Conservation (phyloP, 2,888 invertebrate species). For the Diaprepes abbreviatus region DNA sequence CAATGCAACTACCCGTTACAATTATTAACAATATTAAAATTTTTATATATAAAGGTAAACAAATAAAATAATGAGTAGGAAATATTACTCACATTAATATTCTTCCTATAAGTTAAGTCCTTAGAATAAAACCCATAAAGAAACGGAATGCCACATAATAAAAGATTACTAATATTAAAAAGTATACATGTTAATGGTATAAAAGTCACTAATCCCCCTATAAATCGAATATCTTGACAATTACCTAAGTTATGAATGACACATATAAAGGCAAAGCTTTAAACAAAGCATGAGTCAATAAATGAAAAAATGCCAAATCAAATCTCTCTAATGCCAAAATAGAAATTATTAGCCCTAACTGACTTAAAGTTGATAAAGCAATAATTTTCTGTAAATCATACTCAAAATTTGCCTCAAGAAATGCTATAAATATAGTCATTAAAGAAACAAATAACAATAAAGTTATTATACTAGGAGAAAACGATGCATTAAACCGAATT, state of each 20-base stretch:
- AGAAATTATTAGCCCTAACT: slow-evolving; percentile 80
- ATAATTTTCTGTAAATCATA: slow-evolving; percentile 84
- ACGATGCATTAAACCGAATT: slow-evolving; percentile 74
- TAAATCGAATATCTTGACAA: slow-evolving; percentile 78
- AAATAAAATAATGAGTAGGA: slow-evolving; percentile 70
- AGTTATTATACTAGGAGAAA: slow-evolving; percentile 68
- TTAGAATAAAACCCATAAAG: slow-evolving; percentile 74
- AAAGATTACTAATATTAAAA: slow-evolving; percentile 60
- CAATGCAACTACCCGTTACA: slow-evolving; percentile 66
- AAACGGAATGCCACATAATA: slow-evolving; percentile 67
- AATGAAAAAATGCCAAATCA: slow-evolving; percentile 70
- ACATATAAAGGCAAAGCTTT: slow-evolving; percentile 68
- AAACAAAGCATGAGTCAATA: slow-evolving; percentile 72
- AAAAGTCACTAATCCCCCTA: slow-evolving; percentile 62
- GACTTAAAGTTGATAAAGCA: slow-evolving; percentile 80
- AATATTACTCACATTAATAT: slow-evolving; percentile 72
- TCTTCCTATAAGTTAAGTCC: slow-evolving; percentile 72
- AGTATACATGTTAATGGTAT: slow-evolving; percentile 2
- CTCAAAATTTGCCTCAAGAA: slow-evolving; percentile 74
- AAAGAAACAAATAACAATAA: slow-evolving; percentile 73
- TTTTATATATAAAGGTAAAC: slow-evolving; percentile 70
- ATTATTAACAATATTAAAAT: slow-evolving; percentile 71
- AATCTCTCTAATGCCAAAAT: slow-evolving; percentile 67
- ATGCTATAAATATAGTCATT: slow-evolving; percentile 75
- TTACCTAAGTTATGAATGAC: slow-evolving; percentile 70